Evolutionary conservation across 2,113 vertebrate genomes (phyloP), one percentile per base, ranked within the genome.

Genomic region (Boleophthalmus pectinirostris): DNA sequence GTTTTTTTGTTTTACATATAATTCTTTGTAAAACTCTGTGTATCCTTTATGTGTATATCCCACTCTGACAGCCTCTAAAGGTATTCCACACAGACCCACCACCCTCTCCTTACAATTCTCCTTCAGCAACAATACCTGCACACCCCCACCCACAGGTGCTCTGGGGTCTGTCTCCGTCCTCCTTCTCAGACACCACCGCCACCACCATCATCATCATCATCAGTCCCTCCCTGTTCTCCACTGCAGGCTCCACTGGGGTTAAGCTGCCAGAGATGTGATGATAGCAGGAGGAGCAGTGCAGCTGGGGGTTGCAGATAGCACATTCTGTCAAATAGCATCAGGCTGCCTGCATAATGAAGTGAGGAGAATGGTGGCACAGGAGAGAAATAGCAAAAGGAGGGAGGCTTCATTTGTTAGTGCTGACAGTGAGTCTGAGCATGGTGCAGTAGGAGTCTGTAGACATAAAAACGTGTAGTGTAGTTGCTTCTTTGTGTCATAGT

Each of bases 261-360:
- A 90, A 87, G 92, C 83, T 91, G 85, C 89, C 90, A 85, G 69
- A 73, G 92, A 94, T 92, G 82, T 78, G 79, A 77, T 71, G 92
- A 94, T 88, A 93, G 93, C 85, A 86, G 81, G 78, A 85, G 75
- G 72, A 83, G 83, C 70, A 82, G 86, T 90, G 88, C 91, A 92
- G 93, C 92, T 95, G 93, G 91, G 93, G 92, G 92, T 83, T 88
- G 83, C 74, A 92, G 94, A 95, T 94, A 94, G 91, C 87, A 87
- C 90, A 91, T 92, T 92, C 91, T 93, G 94, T 88, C 91, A 93
- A 92, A 89, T 70, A 77, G 87, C 90, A 88, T 93, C 93, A 91
- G 90, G 92, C 92, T 93, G 93, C 82, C 90, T 93, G 90, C 87
- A 93, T 93, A 94, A 94, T 91, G 90, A 94, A 90, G 88, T 80